Evolutionary conservation across 2,888 invertebrate species (phyloP).

Genomic region (Tetragnatha montana): DNA sequence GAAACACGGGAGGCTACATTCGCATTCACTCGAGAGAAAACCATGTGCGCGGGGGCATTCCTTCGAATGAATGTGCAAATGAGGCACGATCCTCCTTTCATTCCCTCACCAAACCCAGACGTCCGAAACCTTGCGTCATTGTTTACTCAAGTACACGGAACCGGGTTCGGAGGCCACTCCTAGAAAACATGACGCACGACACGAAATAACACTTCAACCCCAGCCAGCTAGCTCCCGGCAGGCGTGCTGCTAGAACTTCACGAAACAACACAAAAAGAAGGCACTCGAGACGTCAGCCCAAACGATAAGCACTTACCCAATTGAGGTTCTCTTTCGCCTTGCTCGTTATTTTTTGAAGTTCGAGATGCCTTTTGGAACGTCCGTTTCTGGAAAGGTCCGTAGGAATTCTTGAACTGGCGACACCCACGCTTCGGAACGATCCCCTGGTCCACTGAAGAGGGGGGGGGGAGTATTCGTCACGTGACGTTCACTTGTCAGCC

Average conservation of each 20-base stretch:
- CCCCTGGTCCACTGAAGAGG: conserved; percentile 24
- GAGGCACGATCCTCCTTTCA: background rate
- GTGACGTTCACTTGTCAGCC: conserved; percentile 51
- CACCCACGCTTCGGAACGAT: conserved; percentile 59
- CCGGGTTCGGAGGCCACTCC: conserved; percentile 26
- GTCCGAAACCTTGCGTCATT: conserved; percentile 14
- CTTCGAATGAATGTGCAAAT: background rate
- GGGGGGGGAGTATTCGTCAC: conserved; percentile 12
- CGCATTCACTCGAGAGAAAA: conserved; percentile 13
- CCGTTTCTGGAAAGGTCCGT: conserved; percentile 39
- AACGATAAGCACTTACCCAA: conserved; percentile 34
- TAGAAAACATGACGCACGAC: conserved; percentile 27
- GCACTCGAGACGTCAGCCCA: conserved; percentile 21
- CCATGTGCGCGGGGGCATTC: background rate
- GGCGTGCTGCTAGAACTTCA: too few species aligned
- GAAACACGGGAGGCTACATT: background rate
- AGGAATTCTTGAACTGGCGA: conserved; percentile 13
- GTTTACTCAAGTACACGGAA: conserved; percentile 15
- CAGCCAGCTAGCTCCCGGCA: background rate
- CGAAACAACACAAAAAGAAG: background rate
- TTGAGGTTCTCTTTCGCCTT: background rate
- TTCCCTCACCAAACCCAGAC: conserved; percentile 9
- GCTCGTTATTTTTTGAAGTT: conserved; percentile 6
- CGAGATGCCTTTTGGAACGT: background rate
- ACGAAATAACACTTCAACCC: background rate